These are phyloP conservation scores for Anguilla japonica DNA, from an alignment of 2,113 vertebrate species.

Conservation along the genomic window DNA sequence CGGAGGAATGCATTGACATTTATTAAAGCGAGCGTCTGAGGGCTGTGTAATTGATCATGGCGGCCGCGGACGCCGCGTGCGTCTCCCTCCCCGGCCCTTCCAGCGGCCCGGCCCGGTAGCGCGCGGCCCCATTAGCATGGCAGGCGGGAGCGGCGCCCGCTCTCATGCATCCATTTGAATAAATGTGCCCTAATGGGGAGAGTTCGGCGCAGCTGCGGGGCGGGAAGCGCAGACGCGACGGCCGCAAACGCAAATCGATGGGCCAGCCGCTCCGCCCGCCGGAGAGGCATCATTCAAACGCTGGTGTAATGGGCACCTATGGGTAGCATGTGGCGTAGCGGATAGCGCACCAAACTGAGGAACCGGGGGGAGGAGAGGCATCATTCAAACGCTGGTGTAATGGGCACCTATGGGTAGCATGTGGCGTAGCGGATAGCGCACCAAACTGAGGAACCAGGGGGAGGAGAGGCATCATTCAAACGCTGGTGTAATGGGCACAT, in stretches of 20 bases:
- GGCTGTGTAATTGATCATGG: slow-evolving; percentile 64
- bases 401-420: not conserved
- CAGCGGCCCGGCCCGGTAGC: not conserved
- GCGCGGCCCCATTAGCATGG: not conserved
- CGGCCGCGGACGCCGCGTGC: slow-evolving; percentile 52
- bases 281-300: not conserved
- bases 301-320: not conserved
- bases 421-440: not conserved
- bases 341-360: not conserved
- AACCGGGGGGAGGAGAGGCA: not conserved
- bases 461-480: not conserved
- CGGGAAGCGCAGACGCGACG: not conserved
- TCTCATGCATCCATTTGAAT: slow-evolving; percentile 50
- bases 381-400: not conserved
- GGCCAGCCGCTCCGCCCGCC: not conserved
- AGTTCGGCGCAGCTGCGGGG: not conserved
- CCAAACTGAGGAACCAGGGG: no score
- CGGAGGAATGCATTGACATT: slow-evolving; percentile 66
- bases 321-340: not conserved
- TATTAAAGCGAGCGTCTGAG: slow-evolving; percentile 65
- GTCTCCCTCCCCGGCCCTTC: slow-evolving; percentile 30
- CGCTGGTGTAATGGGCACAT: not conserved
- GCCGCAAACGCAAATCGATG: not conserved
- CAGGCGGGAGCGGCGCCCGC: not conserved
- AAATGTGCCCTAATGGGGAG: slow-evolving; percentile 49